These are phyloP conservation scores for Bimastos eiseni DNA, from an alignment of 2,888 invertebrate species.

Conservation along the genomic window DNA sequence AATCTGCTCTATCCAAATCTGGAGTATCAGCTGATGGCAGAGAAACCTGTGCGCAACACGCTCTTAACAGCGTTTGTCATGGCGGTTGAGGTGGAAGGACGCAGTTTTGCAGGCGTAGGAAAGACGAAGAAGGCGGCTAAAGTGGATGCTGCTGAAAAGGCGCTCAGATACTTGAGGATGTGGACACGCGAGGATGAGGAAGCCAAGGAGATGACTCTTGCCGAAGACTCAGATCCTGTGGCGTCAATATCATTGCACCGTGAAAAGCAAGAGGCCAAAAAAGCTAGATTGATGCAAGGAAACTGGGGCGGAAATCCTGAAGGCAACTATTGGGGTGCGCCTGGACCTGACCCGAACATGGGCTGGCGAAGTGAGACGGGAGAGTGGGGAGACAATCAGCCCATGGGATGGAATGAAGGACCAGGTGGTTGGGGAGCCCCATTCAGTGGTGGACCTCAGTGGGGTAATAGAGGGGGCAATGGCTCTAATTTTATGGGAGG, in stretches of 20 bases:
- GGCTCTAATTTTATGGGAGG: neutral
- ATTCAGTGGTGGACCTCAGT: neutral
- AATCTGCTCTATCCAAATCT: slow-evolving; percentile 26
- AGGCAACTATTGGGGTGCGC: neutral
- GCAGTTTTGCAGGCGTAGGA: slow-evolving; percentile 70
- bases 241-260: neutral
- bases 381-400: slow-evolving; percentile 20
- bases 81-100: slow-evolving; percentile 70
- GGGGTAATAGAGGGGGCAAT: slow-evolving; percentile 10
- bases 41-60: slow-evolving; percentile 29
- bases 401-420: slow-evolving; percentile 23
- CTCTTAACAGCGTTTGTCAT: slow-evolving; percentile 72
- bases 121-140: slow-evolving; percentile 76
- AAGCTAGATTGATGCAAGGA: neutral
- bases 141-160: slow-evolving; percentile 64
- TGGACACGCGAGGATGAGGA: slow-evolving; percentile 34
- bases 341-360: neutral
- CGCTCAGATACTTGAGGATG: slow-evolving; percentile 33
- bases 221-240: slow-evolving; percentile 16
- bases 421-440: neutral
- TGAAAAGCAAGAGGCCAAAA: slow-evolving; percentile 17
- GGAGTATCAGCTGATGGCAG: slow-evolving; percentile 28
- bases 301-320: neutral
- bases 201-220: slow-evolving; percentile 1
- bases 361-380: neutral